Conservation (phyloP, 2,888 invertebrate genomes). For the Automeris io region DNA sequence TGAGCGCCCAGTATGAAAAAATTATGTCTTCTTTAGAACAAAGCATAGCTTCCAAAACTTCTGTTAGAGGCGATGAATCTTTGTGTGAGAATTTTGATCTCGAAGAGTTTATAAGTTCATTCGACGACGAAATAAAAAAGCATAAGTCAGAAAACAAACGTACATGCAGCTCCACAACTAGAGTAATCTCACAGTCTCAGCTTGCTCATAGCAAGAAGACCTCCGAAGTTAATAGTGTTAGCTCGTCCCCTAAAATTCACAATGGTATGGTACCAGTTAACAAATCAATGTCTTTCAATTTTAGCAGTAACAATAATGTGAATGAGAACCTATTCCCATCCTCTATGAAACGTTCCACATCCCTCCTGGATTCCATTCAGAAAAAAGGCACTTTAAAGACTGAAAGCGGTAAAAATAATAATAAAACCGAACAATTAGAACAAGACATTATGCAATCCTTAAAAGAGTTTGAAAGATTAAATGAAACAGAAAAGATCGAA, state of each 20-base stretch:
- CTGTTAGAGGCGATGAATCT: constrained; percentile 67
- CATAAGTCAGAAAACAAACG: constrained; percentile 60
- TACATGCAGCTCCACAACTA: constrained; percentile 68
- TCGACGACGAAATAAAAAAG: constrained; percentile 78
- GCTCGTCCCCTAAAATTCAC: constrained; percentile 51
- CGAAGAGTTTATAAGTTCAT: constrained; percentile 82
- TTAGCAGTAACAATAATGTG: constrained; percentile 73
- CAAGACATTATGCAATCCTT: constrained; percentile 71
- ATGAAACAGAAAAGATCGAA: constrained; percentile 57
- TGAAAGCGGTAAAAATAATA: constrained; percentile 54
- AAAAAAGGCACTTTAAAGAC: constrained; percentile 50
- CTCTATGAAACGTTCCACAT: constrained; percentile 75
- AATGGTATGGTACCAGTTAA: constrained; percentile 64
- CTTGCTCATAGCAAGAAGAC: constrained; percentile 47
- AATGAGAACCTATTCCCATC: constrained; percentile 67
- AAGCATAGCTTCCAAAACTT: constrained; percentile 64
- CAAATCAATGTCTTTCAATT: constrained; percentile 75
- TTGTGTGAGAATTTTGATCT: constrained; percentile 79
- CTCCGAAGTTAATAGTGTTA: constrained; percentile 48
- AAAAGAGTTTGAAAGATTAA: constrained; percentile 70
- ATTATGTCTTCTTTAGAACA: constrained; percentile 72
- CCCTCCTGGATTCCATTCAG: constrained; percentile 74
- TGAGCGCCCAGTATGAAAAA: constrained; percentile 70
- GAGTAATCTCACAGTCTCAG: constrained; percentile 58
- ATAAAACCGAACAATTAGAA: constrained; percentile 66